A percentile compares a stretch with the other conserved stretches of the same genome.
These are phyloP conservation scores for Vulpes vulpes DNA, from an alignment of 2,113 vertebrate genomes.

Conservation along the genomic window DNA sequence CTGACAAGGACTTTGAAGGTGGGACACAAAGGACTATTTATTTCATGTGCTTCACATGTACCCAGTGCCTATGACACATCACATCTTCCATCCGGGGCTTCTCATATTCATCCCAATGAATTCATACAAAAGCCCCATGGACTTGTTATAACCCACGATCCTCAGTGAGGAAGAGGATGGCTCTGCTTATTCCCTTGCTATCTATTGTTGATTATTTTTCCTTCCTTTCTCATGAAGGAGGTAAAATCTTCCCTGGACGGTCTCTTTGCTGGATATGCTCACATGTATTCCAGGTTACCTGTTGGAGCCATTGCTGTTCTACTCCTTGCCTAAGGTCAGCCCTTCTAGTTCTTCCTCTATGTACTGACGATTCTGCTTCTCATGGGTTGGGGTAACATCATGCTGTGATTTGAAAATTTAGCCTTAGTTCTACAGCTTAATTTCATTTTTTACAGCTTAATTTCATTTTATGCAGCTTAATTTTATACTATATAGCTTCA, in stretches of 20 bases:
- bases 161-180: background rate
- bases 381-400: too few species aligned
- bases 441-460: background rate
- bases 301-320: background rate
- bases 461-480: background rate
- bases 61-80: too few species aligned
- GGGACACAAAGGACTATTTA: background rate
- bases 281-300: background rate
- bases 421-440: background rate
- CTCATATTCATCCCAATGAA: background rate
- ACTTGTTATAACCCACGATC: background rate
- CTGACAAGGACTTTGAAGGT: background rate
- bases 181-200: background rate
- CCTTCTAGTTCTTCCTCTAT: background rate
- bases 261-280: background rate
- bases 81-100: background rate
- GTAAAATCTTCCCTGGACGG: background rate
- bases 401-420: background rate
- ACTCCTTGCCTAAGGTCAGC: background rate
- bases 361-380: background rate
- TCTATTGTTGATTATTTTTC: background rate
- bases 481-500: background rate
- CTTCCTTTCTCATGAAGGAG: background rate
- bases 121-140: background rate
- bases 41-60: background rate